Evolutionary conservation across 1,140 invertebrate species (phyloP).

Genomic region (Chelonus insularis): DNA sequence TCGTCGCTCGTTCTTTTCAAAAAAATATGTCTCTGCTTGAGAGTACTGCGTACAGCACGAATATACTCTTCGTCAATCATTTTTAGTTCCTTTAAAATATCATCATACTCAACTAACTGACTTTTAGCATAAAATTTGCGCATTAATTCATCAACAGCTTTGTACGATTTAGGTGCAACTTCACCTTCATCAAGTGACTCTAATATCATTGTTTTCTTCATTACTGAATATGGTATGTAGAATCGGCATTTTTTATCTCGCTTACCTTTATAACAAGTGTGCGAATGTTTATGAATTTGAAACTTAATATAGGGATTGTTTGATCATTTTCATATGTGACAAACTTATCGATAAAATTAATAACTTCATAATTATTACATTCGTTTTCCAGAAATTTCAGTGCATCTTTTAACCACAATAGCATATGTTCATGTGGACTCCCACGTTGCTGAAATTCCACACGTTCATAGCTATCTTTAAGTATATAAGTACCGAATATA

Average conservation of each 20-base stretch:
- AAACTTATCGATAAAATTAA: slow-evolving; percentile 6
- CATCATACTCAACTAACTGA: background rate
- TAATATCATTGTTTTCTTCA: slow-evolving; percentile 3
- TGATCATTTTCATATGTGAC: slow-evolving; percentile 18
- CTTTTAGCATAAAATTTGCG: slow-evolving; percentile 1
- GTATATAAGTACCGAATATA: slow-evolving; percentile 9
- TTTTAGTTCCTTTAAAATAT: slow-evolving; percentile 12
- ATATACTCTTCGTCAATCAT: slow-evolving; percentile 10
- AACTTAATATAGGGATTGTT: slow-evolving; percentile 12
- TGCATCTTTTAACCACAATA: slow-evolving; percentile 16
- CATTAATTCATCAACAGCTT: background rate
- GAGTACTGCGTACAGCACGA: slow-evolving; percentile 4
- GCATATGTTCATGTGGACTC: slow-evolving; percentile 14
- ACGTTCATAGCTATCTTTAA: slow-evolving; percentile 22
- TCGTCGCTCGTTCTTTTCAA: slow-evolving; percentile 27
- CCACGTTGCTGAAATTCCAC: slow-evolving; percentile 29
- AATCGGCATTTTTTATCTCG: slow-evolving; percentile 18
- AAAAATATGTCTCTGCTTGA: slow-evolving; percentile 19
- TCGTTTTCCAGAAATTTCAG: slow-evolving; percentile 6
- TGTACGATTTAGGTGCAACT: background rate
- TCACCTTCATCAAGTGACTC: background rate
- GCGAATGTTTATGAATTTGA: slow-evolving; percentile 12
- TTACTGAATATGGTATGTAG: background rate
- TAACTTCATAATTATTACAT: background rate
- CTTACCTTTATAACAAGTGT: slow-evolving; percentile 21